A percentile compares a stretch with the other conserved stretches of the same genome.
These are phyloP conservation scores for Margarornis squamiger DNA, from an alignment of 2,797 vertebrate species.

Conservation along the genomic window DNA sequence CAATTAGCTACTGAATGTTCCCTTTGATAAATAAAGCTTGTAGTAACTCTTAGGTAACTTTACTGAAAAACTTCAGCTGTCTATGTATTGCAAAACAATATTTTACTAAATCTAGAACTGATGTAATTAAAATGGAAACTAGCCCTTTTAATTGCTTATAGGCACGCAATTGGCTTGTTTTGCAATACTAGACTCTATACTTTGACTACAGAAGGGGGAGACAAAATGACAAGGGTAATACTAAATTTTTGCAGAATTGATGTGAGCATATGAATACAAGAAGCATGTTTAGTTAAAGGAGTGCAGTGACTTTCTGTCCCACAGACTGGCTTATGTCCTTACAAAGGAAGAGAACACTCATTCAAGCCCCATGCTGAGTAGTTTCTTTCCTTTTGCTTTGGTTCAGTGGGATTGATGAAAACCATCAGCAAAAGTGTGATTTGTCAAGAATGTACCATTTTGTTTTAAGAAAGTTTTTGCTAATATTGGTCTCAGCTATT, in stretches of 20 bases:
- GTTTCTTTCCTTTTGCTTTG: slow-evolving; percentile 72
- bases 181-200: not conserved
- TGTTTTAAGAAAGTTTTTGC: not conserved
- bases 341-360: slow-evolving; percentile 72
- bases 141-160: not conserved
- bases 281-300: slow-evolving; percentile 62
- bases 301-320: slow-evolving; percentile 81
- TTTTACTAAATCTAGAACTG: not conserved
- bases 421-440: slow-evolving; percentile 70
- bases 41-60: not conserved
- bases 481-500: not conserved
- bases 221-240: slow-evolving; percentile 1
- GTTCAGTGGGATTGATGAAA: slow-evolving; percentile 74
- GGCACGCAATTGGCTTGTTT: not conserved
- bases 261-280: slow-evolving; percentile 9
- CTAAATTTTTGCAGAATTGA: not conserved
- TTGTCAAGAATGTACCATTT: slow-evolving; percentile 65
- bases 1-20: not conserved
- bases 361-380: slow-evolving; percentile 70
- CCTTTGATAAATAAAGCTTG: not conserved
- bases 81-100: not conserved
- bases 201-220: not conserved
- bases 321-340: slow-evolving; percentile 74
- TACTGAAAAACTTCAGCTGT: not conserved
- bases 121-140: not conserved